These are phyloP conservation scores for Vombatus ursinus DNA, from an alignment of 2,113 vertebrate genomes.

Conservation along the genomic window DNA sequence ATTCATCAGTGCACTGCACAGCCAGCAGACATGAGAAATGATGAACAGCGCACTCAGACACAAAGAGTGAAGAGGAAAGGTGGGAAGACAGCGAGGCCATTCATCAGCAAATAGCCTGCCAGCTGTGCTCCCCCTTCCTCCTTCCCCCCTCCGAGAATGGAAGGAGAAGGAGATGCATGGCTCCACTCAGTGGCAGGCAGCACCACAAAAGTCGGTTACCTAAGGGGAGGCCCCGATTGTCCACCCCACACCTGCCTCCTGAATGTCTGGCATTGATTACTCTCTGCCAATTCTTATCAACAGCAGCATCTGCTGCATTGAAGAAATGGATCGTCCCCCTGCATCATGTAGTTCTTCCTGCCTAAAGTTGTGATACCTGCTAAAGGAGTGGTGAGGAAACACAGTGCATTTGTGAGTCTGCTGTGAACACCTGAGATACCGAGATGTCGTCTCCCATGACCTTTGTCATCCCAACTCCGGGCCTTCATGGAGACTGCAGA, in stretches of 20 bases:
- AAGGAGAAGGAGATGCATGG: not conserved
- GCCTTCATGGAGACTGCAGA: not conserved
- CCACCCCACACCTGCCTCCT: not conserved
- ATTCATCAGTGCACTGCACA: not conserved
- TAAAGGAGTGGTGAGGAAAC: not conserved
- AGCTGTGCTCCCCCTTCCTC: rapidly evolving
- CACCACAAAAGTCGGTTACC: not conserved
- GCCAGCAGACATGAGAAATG: rapidly evolving
- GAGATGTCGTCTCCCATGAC: not conserved
- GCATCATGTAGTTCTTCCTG: not conserved
- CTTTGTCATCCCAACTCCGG: not conserved
- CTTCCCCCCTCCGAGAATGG: not conserved
- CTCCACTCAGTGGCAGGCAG: rapidly evolving
- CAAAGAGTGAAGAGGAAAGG: not conserved
- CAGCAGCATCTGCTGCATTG: not conserved
- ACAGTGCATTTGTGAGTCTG: not conserved
- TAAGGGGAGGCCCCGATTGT: not conserved
- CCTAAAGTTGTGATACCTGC: not conserved
- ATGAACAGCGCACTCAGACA: not conserved
- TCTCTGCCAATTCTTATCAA: not conserved
- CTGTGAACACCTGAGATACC: not conserved
- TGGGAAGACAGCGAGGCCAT: constrained; percentile 15
- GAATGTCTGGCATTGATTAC: rapidly evolving
- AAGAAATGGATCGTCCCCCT: not conserved
- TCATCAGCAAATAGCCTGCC: not conserved